Evolutionary conservation across 2,797 vertebrate species (phyloP), one percentile per base, ranked within the genome.

Genomic region (Carcharodon carcharias): DNA sequence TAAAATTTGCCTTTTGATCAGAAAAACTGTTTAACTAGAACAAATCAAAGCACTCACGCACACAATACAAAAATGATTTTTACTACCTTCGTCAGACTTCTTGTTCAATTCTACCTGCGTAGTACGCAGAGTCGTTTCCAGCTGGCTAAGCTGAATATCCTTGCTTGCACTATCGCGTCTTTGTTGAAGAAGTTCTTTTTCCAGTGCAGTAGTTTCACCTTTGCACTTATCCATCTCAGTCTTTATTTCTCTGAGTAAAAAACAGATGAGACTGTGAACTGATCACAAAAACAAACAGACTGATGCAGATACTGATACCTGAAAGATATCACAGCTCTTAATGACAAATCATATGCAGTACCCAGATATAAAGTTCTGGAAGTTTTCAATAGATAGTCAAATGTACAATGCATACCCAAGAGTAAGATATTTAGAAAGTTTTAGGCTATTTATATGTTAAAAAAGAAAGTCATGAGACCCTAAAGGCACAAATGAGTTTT

Each of bases 71-170:
- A 56, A 88, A 23, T 65, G 18, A 28, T 71, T 95, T 45, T 98
- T 97, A 2, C 96, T 97, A 97, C 98, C 97, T 26, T 97, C 63
- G 95, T 98, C 98, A 8, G 97, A 96, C 97, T 98, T 99, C 97
- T 98, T 98, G 95, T 98, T 98, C 96, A 99, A 96, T 96, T 99
- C 97, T 97, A 96, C 97, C 97, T 97, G 98, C 96, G 98, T 98
- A 97, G 99, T 98, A 97, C 98, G 98, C 97, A 99, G 98, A 97
- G 98, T 98, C 97, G 98, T 98, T 97, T 98, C 98, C 98, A 99
- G 97, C 93, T 99, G 98, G 96, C 96, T 98, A 23, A 99, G 97
- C 96, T 98, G 98, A 4, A 97, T 97, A 21, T 98, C 97, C 97
- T 99, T 99, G 65, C 97, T 98, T 98, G 98, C 98, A 50, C 97